Percentiles rank a stretch among this genome's conserved stretches.
phyloP scores from a whole-genome alignment of 1,140 invertebrate genomes.

The Anastatus disparis region DNA sequence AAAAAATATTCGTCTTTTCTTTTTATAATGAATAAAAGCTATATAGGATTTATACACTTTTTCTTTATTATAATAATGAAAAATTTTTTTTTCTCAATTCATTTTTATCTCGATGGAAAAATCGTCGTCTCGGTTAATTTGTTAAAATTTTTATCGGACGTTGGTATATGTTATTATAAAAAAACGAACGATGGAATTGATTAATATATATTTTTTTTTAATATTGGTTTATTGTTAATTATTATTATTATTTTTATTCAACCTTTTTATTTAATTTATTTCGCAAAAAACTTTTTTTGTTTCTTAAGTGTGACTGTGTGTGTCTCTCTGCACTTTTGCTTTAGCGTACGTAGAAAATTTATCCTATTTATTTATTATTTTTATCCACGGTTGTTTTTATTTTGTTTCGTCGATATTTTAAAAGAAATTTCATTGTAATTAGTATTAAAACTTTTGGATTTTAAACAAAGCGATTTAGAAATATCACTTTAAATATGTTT shows the following conservation, averaged over 20 bases:
- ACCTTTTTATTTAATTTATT: slow-evolving; percentile 22
- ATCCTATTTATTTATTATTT: slow-evolving; percentile 31
- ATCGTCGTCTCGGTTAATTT: slow-evolving; percentile 33
- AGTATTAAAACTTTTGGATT: background rate
- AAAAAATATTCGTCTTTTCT: slow-evolving; percentile 33
- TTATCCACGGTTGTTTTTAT: slow-evolving; percentile 1
- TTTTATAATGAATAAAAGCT: background rate
- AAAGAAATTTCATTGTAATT: background rate
- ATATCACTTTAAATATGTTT: slow-evolving; percentile 10
- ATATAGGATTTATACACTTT: too few species aligned
- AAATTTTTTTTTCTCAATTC: slow-evolving; percentile 33
- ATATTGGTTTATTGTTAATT: slow-evolving; percentile 8
- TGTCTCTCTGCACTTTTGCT: slow-evolving; percentile 42
- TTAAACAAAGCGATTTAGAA: slow-evolving; percentile 2
- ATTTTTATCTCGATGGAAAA: slow-evolving; percentile 9
- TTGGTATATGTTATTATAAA: background rate
- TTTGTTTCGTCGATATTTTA: background rate
- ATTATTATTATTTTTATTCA: too few species aligned
- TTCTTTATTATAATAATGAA: too few species aligned
- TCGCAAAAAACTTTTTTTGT: slow-evolving; percentile 31
- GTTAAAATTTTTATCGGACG: background rate
- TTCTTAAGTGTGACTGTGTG: slow-evolving; percentile 42
- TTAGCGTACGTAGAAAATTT: slow-evolving; percentile 32
- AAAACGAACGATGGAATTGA: background rate
- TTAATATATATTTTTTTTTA: slow-evolving; percentile 9